These are phyloP conservation scores for Pseudochaenichthys georgianus DNA, from an alignment of 2,797 vertebrate genomes.

Conservation along the genomic window DNA sequence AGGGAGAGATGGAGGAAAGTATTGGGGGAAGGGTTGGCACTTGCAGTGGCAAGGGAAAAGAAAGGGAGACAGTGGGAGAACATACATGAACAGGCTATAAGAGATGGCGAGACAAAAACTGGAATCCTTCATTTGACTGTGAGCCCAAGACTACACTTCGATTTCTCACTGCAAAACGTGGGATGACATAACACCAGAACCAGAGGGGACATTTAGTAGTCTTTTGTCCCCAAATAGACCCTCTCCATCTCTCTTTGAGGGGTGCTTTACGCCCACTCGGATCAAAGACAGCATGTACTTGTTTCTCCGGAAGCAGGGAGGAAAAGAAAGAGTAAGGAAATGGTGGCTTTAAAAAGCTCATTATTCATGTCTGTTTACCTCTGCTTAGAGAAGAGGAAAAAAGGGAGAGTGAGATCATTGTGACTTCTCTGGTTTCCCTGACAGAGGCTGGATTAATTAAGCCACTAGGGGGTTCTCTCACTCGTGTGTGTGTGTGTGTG, in stretches of 20 bases:
- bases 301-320: slow-evolving; percentile 67
- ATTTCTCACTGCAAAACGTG: slow-evolving; percentile 32
- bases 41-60: slow-evolving; percentile 47
- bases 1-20: slow-evolving; percentile 38
- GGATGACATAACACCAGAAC: slow-evolving; percentile 50
- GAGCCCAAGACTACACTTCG: slow-evolving; percentile 17
- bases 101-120: slow-evolving; percentile 37
- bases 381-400: slow-evolving; percentile 59
- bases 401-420: slow-evolving; percentile 55
- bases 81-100: slow-evolving; percentile 31
- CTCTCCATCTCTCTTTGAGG: slow-evolving; percentile 65
- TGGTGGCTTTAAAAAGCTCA: slow-evolving; percentile 72
- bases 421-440: slow-evolving; percentile 75
- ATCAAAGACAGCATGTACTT: slow-evolving; percentile 70
- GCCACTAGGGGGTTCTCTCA: slow-evolving; percentile 74
- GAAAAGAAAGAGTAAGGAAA: slow-evolving; percentile 53
- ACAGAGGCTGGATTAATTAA: slow-evolving; percentile 80
- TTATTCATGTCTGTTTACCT: slow-evolving; percentile 78
- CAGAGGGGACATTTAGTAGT: slow-evolving; percentile 56
- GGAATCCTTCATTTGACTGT: slow-evolving; percentile 26
- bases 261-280: slow-evolving; percentile 53
- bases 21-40: slow-evolving; percentile 48
- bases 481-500: neutral
- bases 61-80: slow-evolving; percentile 39
- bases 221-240: slow-evolving; percentile 67